Conservation (phyloP, 2,888 invertebrate genomes). For the Yponomeuta evonymella region DNA sequence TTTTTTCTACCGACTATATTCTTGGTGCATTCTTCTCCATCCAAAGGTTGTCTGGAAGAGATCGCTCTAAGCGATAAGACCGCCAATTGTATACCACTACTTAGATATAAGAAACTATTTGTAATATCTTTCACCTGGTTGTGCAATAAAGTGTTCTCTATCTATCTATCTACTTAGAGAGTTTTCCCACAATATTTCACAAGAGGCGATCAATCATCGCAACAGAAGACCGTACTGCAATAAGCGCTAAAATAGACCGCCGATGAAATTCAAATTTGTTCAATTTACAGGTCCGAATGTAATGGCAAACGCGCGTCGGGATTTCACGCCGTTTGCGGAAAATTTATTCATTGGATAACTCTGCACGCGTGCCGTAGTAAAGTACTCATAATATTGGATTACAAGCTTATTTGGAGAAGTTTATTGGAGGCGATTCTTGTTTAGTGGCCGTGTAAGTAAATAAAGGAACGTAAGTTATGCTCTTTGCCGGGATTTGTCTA, state of each 20-base stretch:
- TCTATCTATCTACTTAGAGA: neutral
- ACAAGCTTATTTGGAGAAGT: conserved; percentile 6
- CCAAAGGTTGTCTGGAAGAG: too few species aligned
- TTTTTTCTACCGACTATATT: too few species aligned
- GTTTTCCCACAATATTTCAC: conserved; percentile 1
- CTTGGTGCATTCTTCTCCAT: too few species aligned
- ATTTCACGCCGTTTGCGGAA: conserved; percentile 12
- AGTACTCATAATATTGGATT: conserved; percentile 13
- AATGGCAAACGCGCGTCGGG: conserved; percentile 9
- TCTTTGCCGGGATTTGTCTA: neutral
- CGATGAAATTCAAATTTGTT: conserved; percentile 18
- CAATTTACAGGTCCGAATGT: conserved; percentile 16
- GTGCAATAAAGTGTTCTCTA: too few species aligned
- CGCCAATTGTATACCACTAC: too few species aligned
- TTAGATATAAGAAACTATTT: too few species aligned
- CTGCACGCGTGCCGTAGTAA: conserved; percentile 9
- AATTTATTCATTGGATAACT: conserved; percentile 14
- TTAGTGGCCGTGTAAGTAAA: neutral
- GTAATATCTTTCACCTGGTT: too few species aligned
- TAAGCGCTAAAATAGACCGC: conserved; percentile 10
- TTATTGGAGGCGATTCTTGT: neutral
- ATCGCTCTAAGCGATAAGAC: too few species aligned
- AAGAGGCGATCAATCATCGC: neutral
- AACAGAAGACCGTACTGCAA: conserved; percentile 6
- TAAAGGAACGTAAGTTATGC: neutral